Evolutionary conservation across 2,888 invertebrate species (phyloP).

Genomic region (Molorchus minor): DNA sequence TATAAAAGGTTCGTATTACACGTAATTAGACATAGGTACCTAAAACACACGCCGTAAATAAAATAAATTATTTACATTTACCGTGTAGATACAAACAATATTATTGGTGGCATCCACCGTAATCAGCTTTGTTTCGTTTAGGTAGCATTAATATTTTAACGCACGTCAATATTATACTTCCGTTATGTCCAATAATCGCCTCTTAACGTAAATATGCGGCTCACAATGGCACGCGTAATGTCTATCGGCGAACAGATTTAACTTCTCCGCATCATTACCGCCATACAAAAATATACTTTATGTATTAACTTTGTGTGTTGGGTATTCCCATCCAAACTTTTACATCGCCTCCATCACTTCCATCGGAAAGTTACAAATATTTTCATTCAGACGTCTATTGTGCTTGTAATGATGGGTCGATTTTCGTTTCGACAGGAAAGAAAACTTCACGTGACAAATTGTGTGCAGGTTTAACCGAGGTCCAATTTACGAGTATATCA

Average conservation of each 20-base stretch:
- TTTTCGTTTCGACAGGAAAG: no score
- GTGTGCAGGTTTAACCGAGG: no score
- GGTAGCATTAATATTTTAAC: constrained; percentile 1
- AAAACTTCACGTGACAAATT: no score
- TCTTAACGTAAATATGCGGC: constrained; percentile 17
- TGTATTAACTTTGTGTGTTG: constrained; percentile 33
- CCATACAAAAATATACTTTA: constrained; percentile 31
- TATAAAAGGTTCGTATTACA: no score
- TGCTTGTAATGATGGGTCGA: not conserved
- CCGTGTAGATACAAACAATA: no score
- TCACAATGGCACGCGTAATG: constrained; percentile 30
- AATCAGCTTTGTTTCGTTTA: not conserved
- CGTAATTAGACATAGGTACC: no score
- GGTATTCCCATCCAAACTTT: constrained; percentile 35
- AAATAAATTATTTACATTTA: no score
- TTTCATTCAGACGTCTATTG: constrained; percentile 13
- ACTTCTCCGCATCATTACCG: constrained; percentile 45
- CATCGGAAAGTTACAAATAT: constrained; percentile 3
- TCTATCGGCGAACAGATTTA: constrained; percentile 43
- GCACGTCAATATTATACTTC: constrained; percentile 1
- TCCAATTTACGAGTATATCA: no score
- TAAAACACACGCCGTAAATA: no score
- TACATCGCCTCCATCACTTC: not conserved
- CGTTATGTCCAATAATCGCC: constrained; percentile 4
- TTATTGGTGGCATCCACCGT: not conserved